phyloP scores from a whole-genome alignment of 1,140 invertebrate species.

The Drosophila albomicans region DNA sequence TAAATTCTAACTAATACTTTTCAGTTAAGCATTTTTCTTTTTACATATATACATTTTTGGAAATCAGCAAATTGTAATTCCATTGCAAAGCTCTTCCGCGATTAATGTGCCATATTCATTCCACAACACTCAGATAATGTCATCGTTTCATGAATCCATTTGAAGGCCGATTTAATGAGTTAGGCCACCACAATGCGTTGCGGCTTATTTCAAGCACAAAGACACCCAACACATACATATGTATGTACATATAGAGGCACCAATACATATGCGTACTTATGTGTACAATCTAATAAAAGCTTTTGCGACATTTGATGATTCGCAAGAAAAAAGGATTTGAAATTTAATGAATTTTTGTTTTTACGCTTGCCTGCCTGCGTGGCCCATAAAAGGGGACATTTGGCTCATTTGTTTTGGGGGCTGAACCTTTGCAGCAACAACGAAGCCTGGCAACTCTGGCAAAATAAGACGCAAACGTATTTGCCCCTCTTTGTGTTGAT shows the following conservation, averaged over 20 bases:
- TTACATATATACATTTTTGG: too few relatives aligned
- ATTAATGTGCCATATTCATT: neutral
- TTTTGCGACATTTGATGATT: constrained; percentile 45
- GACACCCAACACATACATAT: neutral
- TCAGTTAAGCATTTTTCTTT: too few relatives aligned
- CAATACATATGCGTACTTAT: neutral
- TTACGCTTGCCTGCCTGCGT: constrained; percentile 62
- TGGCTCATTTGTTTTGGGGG: constrained; percentile 57
- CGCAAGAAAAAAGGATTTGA: constrained; percentile 53
- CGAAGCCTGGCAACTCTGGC: too few relatives aligned
- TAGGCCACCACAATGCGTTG: neutral
- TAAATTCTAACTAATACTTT: too few relatives aligned
- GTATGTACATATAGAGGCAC: too few relatives aligned
- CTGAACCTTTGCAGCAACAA: neutral
- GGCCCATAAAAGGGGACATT: constrained; percentile 64
- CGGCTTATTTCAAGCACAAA: neutral
- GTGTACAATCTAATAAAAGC: constrained; percentile 42
- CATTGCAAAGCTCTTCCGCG: too few relatives aligned
- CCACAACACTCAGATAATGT: neutral
- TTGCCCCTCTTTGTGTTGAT: constrained; percentile 68
- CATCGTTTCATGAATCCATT: constrained; percentile 16
- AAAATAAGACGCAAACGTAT: constrained; percentile 38
- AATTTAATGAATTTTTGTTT: constrained; percentile 76
- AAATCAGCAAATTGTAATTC: too few relatives aligned
- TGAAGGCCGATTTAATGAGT: constrained; percentile 16